A percentile compares a stretch with the other conserved stretches of the same genome.
Conservation (phyloP, 64 coral and sea anemone species). For the Dendronephthya gigantea region DNA sequence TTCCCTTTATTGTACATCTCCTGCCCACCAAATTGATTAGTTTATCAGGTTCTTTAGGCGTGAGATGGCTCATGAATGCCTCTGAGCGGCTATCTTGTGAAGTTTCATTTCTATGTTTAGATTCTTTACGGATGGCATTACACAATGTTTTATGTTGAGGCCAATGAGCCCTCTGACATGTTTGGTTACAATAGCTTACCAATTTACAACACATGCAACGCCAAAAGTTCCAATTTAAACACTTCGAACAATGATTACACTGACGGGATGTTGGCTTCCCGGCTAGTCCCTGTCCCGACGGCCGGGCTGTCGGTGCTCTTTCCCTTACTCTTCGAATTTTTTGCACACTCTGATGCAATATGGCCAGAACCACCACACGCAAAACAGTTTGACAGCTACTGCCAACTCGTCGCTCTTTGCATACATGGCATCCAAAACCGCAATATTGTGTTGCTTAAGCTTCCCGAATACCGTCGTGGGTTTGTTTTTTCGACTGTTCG, state of each 20-base stretch:
- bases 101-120: background rate
- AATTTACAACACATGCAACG: constrained; percentile 36
- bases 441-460: too few relatives aligned
- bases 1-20: constrained; percentile 22
- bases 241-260: constrained; percentile 37
- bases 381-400: too few relatives aligned
- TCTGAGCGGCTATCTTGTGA: constrained; percentile 20
- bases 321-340: too few relatives aligned
- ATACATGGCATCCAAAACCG: too few relatives aligned
- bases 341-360: too few relatives aligned
- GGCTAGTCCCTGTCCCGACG: constrained; percentile 41
- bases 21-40: constrained; percentile 28
- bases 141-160: constrained; percentile 54
- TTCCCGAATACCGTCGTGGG: too few relatives aligned
- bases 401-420: too few relatives aligned
- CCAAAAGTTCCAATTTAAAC: constrained; percentile 15
- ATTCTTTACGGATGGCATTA: constrained; percentile 35
- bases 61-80: constrained; percentile 11
- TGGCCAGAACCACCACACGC: too few relatives aligned
- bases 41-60: too few relatives aligned
- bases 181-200: constrained; percentile 37
- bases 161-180: constrained; percentile 50
- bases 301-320: too few relatives aligned
- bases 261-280: constrained; percentile 28
- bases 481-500: too few relatives aligned